Evolutionary conservation across 64 coral and sea anemone genomes (phyloP).

Genomic region (Platygyra sinensis): DNA sequence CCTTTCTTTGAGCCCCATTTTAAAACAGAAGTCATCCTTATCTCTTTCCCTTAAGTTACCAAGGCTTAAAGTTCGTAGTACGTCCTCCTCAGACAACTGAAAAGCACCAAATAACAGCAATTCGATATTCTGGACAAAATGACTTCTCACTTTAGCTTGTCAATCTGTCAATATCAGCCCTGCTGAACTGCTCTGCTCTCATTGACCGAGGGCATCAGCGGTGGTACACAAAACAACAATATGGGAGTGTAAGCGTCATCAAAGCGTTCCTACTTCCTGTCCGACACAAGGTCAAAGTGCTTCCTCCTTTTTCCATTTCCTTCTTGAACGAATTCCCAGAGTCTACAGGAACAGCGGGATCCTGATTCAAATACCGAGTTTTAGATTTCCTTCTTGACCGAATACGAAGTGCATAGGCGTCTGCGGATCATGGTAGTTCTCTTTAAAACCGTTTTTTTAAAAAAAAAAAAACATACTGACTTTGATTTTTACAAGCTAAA

Average conservation of each 20-base stretch:
- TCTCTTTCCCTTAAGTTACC: not conserved
- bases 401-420: too few relatives aligned
- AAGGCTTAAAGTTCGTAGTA: not conserved
- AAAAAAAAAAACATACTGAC: too few relatives aligned
- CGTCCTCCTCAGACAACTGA: not conserved
- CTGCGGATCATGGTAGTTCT: not conserved
- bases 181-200: too few relatives aligned
- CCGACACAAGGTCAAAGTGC: not conserved
- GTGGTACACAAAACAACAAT: not conserved
- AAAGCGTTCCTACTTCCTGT: not conserved
- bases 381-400: too few relatives aligned
- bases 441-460: not conserved
- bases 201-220: not conserved
- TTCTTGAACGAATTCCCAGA: too few relatives aligned
- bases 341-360: too few relatives aligned
- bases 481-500: too few relatives aligned
- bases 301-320: too few relatives aligned
- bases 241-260: not conserved
- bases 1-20: slow-evolving; percentile 49
- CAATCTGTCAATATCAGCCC: not conserved
- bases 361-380: too few relatives aligned
- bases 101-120: not conserved
- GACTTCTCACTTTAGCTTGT: not conserved
- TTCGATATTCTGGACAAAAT: not conserved
- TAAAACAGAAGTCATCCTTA: slow-evolving; percentile 55